A percentile compares a stretch with the other conserved stretches of the same genome.
These are phyloP conservation scores for Cyprinus carpio DNA, from an alignment of 2,113 vertebrate genomes.

Conservation along the genomic window DNA sequence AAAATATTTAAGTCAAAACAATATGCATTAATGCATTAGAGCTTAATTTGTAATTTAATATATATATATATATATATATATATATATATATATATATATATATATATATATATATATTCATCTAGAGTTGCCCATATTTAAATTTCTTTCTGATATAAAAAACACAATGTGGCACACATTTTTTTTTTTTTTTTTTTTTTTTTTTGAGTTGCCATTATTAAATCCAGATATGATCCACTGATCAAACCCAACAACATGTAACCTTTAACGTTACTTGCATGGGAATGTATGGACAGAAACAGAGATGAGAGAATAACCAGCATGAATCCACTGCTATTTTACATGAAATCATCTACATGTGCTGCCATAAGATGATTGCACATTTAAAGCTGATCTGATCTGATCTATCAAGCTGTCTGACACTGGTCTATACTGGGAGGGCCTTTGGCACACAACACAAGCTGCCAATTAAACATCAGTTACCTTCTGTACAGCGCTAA, in stretches of 20 bases:
- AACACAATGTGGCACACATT: too few species aligned
- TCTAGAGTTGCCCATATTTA: too few species aligned
- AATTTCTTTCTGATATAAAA: too few species aligned
- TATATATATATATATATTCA: too few species aligned
- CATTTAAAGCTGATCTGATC: conserved; percentile 4
- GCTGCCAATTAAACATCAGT: not conserved
- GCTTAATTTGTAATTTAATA: too few species aligned
- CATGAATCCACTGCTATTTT: not conserved
- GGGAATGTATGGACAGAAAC: not conserved
- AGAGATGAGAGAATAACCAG: not conserved
- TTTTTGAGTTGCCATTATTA: too few species aligned
- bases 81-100: too few species aligned
- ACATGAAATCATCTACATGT: not conserved
- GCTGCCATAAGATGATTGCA: not conserved
- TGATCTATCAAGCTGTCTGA: conserved; percentile 25
- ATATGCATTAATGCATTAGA: too few species aligned
- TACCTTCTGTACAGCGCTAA: not conserved
- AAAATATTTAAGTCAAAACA: too few species aligned
- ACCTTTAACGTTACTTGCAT: not conserved
- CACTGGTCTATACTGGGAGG: conserved; percentile 11
- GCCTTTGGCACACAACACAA: conserved; percentile 28
- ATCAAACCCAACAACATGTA: not conserved
- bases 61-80: too few species aligned
- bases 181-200: too few species aligned
- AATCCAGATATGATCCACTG: not conserved